Base-by-base conservation (phyloP, 2,888 invertebrate species). In the Trichogramma evanescens region DNA sequence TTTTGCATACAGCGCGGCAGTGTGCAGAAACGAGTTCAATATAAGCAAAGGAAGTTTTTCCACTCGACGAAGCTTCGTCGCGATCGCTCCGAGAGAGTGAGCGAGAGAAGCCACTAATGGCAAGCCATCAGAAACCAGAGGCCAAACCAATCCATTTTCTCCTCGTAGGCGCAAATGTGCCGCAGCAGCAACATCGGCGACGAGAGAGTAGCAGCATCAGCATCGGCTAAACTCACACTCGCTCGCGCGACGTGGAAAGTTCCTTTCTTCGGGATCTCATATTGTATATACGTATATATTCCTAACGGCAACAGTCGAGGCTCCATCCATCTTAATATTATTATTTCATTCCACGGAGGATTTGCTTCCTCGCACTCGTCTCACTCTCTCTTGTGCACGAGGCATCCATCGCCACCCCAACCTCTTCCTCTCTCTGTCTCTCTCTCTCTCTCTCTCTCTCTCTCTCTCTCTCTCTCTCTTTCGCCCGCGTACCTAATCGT, bases 301-400 rank as follows among this genome's bases (percentile, higher is more conserved):
- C 26, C 26, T 26, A 26, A 26, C 26, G 26, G 26, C 26, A 26
- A 26, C 26, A 26, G n/a, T 45, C 45, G 3, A 13, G 48, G 64
- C 58, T 63, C 72, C 70, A 73, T 75, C 73, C 74, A 74, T 74
- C 74, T 75, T 76, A 75, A 76, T 76, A 75, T 76, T 76, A 76
- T 76, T 76, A 76, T 75, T 76, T 74, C 75, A 76, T 76, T 76
- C 71, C 72, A 70, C 69, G 69, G 59, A 59, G 63, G 65, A 59
- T 64, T 63, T 59, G 56, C 62, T 61, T 60, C 60, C 58, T 61
- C 61, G 53, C 45, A 52, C 26, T 26, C 26, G 26, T 26, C 26
- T 61, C 10, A 6, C 44, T 54, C 61, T 61, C 61, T 26, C 26
- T 61, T 6, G n/a, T 45, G 50, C 61, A 59, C 61, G 56, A 48